Conservation (phyloP, 2,888 invertebrate genomes). For the Auanema sp. region DNA sequence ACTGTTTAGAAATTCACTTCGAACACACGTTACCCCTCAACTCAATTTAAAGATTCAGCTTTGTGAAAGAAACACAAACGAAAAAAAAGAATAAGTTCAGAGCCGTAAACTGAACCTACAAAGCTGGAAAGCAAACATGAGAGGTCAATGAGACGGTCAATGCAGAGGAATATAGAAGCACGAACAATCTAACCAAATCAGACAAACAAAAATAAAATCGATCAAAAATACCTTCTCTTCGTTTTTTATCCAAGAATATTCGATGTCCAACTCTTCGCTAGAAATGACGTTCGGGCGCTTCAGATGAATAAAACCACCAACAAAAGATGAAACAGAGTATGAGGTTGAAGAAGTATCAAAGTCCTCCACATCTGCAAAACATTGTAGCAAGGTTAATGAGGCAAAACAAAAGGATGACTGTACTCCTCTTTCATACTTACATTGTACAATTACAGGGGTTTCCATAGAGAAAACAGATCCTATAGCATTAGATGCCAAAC, state of each 20-base stretch:
- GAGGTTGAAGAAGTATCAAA: conserved; percentile 15
- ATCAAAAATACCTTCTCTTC: conserved; percentile 8
- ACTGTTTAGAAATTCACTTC: no score
- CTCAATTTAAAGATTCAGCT: background rate
- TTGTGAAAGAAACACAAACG: background rate
- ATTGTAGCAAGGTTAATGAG: background rate
- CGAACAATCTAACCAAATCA: no score
- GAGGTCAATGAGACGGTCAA: conserved; percentile 18
- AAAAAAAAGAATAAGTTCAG: background rate
- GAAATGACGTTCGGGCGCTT: conserved; percentile 12
- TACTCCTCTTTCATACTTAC: background rate
- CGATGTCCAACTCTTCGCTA: conserved; percentile 1
- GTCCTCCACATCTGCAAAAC: conserved; percentile 21
- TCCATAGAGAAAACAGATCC: conserved; percentile 12
- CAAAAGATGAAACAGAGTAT: conserved; percentile 8
- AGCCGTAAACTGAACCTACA: conserved; percentile 21
- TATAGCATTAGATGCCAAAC: conserved; percentile 13
- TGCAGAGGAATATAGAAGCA: background rate
- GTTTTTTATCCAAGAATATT: conserved; percentile 19
- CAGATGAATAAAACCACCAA: conserved; percentile 11
- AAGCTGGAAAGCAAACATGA: conserved; percentile 20
- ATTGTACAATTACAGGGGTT: conserved; percentile 4
- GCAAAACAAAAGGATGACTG: background rate
- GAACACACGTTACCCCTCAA: no score
- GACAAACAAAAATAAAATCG: no score